Base-by-base conservation (phyloP, 2,888 invertebrate species). In the Tenthredo amoena region DNA sequence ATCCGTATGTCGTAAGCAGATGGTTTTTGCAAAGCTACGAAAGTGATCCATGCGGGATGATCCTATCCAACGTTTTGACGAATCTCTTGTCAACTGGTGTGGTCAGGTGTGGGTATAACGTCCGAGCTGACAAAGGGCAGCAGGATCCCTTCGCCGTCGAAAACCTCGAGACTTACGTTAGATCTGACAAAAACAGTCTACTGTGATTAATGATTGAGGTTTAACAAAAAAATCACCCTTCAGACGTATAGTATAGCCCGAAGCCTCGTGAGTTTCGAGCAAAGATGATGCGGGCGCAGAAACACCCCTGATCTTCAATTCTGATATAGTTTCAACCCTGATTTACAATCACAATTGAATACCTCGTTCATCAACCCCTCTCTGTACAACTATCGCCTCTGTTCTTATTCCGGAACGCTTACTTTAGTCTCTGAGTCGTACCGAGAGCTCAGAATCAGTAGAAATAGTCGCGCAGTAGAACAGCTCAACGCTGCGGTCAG, bases 181-280 rank as follows among this genome's bases (percentile, higher is more conserved):
- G 40, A 37, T 55, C 26, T 74, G 40, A 58, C 84, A 84, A 84
- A 84, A 84, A 84, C 84, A 84, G 37, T 18, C 72, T 15, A 15
- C 72, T 15, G 58, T 84, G 84, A 84, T 84, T 84, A 84, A 84
- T 72, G 84, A 74, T 74, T 74, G 72, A 74, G 37, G 40, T 74
- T 50, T 55, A 55, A 12, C 10, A 72, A 84, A 84, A 84, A 84
- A 58, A 74, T 58, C 12, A 84, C 34, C 84, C 84, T 84, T 37
- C 84, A 43, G 50, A 68, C 62, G 62, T 55, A 55, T 37, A 7
- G 50, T 65, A n/a, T 21, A 58, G 21, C 21, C 18, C n/a, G 58
- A 58, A 62, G 26, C 62, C 62, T 62, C 62, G 10, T 21, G 55
- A 58, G 55, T 37, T 55, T 74, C n/a, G 84, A 40, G 26, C 76